Evolutionary conservation across 2,113 vertebrate genomes (phyloP), one percentile per base, ranked within the genome.

Genomic region (Rhynchopsitta pachyrhyncha): DNA sequence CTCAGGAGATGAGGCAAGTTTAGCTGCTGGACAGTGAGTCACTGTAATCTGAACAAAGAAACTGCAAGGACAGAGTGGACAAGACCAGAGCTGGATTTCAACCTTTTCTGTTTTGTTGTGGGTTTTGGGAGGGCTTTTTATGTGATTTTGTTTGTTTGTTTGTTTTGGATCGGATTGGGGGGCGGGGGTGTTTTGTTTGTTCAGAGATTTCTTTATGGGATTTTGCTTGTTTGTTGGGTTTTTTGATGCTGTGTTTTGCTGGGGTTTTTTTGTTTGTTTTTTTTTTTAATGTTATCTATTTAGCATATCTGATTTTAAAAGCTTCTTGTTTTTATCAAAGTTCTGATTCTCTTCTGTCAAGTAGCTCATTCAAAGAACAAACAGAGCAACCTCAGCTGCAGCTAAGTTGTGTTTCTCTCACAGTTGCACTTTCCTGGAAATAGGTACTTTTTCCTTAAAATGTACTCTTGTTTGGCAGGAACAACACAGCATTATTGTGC

Each of bases 161-260:
- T 59, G 57, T 23, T 59, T 35, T 59, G 57, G 33, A 24, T 59
- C 10, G 6, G 33, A 23, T 15, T 16, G 59, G 33, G 9, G 59
- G 10, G 15, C 4, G 2, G 33, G 11, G 22, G 15, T 42, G 5
- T 69, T 49, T 37, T 53, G 6, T 28, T 3, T 28, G 11, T 41
- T 47, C 55, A 59, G 33, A 59, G 20, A 13, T 23, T 59, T 59
- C n/a, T n/a, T 59, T n/a, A 33, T 23, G 33, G 13, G 20, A 37
- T 23, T n/a, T 86, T 55, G 0, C 33, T 63, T 27, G 5, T 28
- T 13, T 1, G 0, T 7, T 27, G 19, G 55, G 4, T n/a, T 68
- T 44, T 63, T 63, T 11, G 9, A 15, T 8, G 15, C 1, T 2
- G 10, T 7, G 3, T 20, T 31, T 29, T 39, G 50, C 41, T 52